phyloP scores from a whole-genome alignment of 2,888 invertebrate species.

The Pyrocoelia pectoralis region DNA sequence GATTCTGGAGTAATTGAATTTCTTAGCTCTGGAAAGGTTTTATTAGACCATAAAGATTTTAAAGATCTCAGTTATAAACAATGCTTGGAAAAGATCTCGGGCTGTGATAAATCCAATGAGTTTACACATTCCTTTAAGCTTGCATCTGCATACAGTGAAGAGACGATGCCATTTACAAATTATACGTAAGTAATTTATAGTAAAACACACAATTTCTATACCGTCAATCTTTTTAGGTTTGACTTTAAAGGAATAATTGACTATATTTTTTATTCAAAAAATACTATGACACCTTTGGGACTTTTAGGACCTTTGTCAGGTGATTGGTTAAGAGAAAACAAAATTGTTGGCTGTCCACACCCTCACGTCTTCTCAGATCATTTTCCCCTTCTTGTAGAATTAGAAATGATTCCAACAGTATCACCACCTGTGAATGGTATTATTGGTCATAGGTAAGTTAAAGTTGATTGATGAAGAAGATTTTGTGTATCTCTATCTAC shows the following conservation, averaged over 20 bases:
- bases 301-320: slow-evolving; percentile 93
- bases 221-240: slow-evolving; percentile 67
- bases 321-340: slow-evolving; percentile 94
- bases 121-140: slow-evolving; percentile 97
- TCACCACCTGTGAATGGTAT: slow-evolving; percentile 79
- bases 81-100: slow-evolving; percentile 84
- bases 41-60: slow-evolving; percentile 94
- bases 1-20: slow-evolving; percentile 98
- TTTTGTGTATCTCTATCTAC: too few species aligned
- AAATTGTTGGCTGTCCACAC: slow-evolving; percentile 97
- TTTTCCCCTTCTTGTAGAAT: slow-evolving; percentile 89
- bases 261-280: slow-evolving; percentile 98
- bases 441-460: slow-evolving; percentile 79
- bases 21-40: slow-evolving; percentile 88
- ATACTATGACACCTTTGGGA: slow-evolving; percentile 94
- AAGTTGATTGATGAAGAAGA: too few species aligned
- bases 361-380: slow-evolving; percentile 97
- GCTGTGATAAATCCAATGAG: slow-evolving; percentile 84
- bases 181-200: slow-evolving; percentile 80
- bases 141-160: slow-evolving; percentile 93
- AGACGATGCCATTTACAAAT: slow-evolving; percentile 98
- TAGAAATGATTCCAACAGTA: slow-evolving; percentile 86
- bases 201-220: neutral
- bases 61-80: slow-evolving; percentile 94
- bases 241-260: slow-evolving; percentile 99